phyloP scores from a whole-genome alignment of 1,140 invertebrate species.

The Cydia pomonella region DNA sequence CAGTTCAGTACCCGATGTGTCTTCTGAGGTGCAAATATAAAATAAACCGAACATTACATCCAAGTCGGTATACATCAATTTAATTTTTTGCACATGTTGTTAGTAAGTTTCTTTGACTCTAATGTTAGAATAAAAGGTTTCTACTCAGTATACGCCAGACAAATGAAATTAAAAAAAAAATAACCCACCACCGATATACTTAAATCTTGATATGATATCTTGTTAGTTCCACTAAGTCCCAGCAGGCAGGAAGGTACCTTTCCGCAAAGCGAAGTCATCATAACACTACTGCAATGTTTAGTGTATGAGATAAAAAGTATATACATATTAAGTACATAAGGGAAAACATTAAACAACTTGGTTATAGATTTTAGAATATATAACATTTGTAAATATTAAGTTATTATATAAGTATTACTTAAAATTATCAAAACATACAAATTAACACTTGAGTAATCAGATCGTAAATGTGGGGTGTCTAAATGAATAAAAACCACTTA shows the following conservation, averaged over 20 bases:
- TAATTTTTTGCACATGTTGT: constrained; percentile 31
- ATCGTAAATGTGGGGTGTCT: constrained; percentile 15
- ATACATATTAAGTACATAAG: constrained; percentile 46
- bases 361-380: constrained; percentile 24
- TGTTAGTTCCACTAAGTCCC: constrained; percentile 76
- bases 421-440: constrained; percentile 25
- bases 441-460: constrained; percentile 37
- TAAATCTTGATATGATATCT: constrained; percentile 50
- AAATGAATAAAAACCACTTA: not conserved
- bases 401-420: not conserved
- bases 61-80: constrained; percentile 30
- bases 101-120: constrained; percentile 49
- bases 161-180: constrained; percentile 49
- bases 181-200: constrained; percentile 71
- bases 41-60: constrained; percentile 58
- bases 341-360: constrained; percentile 40
- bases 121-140: constrained; percentile 62
- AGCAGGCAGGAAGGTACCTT: constrained; percentile 81
- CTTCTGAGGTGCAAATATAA: constrained; percentile 79
- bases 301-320: constrained; percentile 42
- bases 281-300: constrained; percentile 51
- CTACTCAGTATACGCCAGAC: constrained; percentile 50
- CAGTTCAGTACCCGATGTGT: constrained; percentile 76
- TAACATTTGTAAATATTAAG: constrained; percentile 9
- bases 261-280: constrained; percentile 77